Evolutionary conservation across 2,113 vertebrate genomes (phyloP), one percentile per base, ranked within the genome.

Genomic region (Notothenia coriiceps): DNA sequence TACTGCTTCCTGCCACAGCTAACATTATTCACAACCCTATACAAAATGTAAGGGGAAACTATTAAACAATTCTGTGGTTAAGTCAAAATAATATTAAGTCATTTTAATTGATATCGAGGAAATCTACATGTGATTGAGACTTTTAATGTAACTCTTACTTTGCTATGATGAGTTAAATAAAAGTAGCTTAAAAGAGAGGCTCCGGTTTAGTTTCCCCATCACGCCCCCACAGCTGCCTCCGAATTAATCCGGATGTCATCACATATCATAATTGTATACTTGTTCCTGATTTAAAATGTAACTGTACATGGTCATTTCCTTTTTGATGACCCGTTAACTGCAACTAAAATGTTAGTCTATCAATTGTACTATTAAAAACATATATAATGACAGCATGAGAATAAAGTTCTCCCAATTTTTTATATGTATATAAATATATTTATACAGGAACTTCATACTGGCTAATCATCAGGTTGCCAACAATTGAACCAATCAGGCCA

Each of bases 401-500:
- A 44, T 22, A 29, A 29, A 29, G 29, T 29, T 29, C 29, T 29
- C 29, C 2, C 29, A 29, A 3, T 29, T 29, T 3, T 29, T 3
- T 22, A 22, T 22, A 22, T 22, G 29, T 3, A 29, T 29, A 29
- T 25, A 51, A 65, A 51, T 44, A 29, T 67, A 1, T 57, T 4
- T 11, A 2, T 29, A 29, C 5, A 43, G 17, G 33, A 66, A 40
- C 33, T n/a, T 72, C 17, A 55, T 12, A 15, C 9, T 69, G 29
- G 12, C 29, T 59, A 69, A n/a, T 33, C 22, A 66, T 51, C 61
- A 52, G 43, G 49, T 49, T 13, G 65, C 43, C 49, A 35, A 33
- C 18, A 56, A 17, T 20, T 59, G 12, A 74, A 55, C 25, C 74
- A 44, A 74, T 29, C 44, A 60, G 10, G 33, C 18, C 52, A 64